phyloP scores from a whole-genome alignment of 2,888 invertebrate species.

The Synanthedon tipuliformis region DNA sequence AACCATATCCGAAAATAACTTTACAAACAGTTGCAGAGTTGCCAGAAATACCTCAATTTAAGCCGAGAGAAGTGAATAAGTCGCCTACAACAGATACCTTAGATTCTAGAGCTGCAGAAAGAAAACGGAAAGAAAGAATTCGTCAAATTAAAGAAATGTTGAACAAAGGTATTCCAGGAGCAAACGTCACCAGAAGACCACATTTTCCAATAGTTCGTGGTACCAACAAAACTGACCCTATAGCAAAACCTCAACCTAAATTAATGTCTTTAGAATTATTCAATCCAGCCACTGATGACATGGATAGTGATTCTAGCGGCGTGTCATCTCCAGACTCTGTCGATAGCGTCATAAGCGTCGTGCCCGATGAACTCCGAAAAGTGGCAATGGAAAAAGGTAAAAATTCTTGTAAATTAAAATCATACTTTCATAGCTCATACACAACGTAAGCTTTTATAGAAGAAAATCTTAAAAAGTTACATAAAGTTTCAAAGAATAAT shows the following conservation, averaged over 20 bases:
- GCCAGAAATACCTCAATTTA: slow-evolving; percentile 73
- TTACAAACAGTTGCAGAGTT: slow-evolving; percentile 72
- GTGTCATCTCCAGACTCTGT: slow-evolving; percentile 90
- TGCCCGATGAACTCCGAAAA: slow-evolving; percentile 71
- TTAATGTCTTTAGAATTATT: slow-evolving; percentile 85
- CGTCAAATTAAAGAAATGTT: slow-evolving; percentile 78
- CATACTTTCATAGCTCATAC: background rate
- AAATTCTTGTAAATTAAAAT: background rate
- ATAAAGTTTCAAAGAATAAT: too few species aligned
- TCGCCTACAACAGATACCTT: slow-evolving; percentile 41
- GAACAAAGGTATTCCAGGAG: slow-evolving; percentile 76
- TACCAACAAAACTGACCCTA: slow-evolving; percentile 69
- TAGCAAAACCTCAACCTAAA: slow-evolving; percentile 78
- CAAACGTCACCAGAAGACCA: slow-evolving; percentile 56
- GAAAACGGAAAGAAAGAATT: slow-evolving; percentile 72
- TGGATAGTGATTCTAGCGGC: slow-evolving; percentile 90
- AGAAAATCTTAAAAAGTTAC: too few species aligned
- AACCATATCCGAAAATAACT: slow-evolving; percentile 70
- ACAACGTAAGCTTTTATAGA: too few species aligned
- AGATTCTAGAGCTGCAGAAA: slow-evolving; percentile 59
- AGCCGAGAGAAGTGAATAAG: slow-evolving; percentile 41
- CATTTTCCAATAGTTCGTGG: slow-evolving; percentile 80
- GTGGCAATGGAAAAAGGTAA: slow-evolving; percentile 58
- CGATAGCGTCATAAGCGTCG: slow-evolving; percentile 86
- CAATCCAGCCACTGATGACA: slow-evolving; percentile 90